Base-by-base conservation (phyloP, 1,140 invertebrate genomes). In the Drosophila gunungcola region DNA sequence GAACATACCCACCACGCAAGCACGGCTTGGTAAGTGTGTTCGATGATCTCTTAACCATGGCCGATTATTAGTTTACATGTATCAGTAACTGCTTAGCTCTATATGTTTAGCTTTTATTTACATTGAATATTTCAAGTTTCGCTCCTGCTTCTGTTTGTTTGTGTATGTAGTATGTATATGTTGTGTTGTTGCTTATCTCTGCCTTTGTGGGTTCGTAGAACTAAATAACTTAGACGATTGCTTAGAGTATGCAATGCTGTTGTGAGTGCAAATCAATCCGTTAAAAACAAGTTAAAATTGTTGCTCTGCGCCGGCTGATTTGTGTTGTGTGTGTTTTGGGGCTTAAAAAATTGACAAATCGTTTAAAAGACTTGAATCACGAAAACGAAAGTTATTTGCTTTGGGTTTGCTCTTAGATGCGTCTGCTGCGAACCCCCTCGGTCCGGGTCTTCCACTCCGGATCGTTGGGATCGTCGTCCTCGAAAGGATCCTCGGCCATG, bases 391-490 rank as follows among this genome's bases (percentile, higher is more conserved):
- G 73, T 57, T 54, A 69, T 69, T 69, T 82, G 61, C 83, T 88
- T 85, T 88, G 83, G 83, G 64, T 74, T 21, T 60, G 52, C 45
- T 56, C 55, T 46, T 68, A 86, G 27, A 79, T 32, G 32, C 84
- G 72, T 43, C 78, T 73, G 61, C 73, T 65, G 76, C 48, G 82
- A 36, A 5, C 56, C 42, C 34, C 78, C 38, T 55, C 76, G 41
- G 67, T 55, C 36, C 68, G 73, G 25, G 58, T 82, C 42, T 86
- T 86, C 96, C 96, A 97, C 86, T 97, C 96, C n/a, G 96, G 96
- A 93, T 97, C 96, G 92, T 96, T 96, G 7, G 95, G 95, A 93
- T 96, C 96, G 79, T 96, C 96, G 25, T 94, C 95, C 36, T 70
- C 60, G n/a, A 91, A 91, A 43, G 94, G 94, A 65, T 94, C 93